phyloP scores from a whole-genome alignment of 2,888 invertebrate genomes.

The Athalia cordata region DNA sequence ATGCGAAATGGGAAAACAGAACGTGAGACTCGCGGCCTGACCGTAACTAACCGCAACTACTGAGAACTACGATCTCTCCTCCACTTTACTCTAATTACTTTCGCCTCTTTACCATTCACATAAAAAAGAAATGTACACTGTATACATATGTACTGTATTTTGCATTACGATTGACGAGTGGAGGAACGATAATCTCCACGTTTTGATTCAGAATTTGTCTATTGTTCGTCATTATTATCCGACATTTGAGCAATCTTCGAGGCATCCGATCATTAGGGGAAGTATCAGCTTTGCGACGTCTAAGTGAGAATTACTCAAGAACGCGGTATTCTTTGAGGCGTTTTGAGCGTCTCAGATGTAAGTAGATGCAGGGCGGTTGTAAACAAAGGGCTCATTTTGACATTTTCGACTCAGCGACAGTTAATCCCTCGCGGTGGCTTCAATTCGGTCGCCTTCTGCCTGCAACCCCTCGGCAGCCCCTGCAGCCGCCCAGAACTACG shows the following conservation, averaged over 20 bases:
- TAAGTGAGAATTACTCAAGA: neutral
- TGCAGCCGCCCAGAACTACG: slow-evolving; percentile 16
- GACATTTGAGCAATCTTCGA: too few species aligned
- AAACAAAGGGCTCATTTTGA: slow-evolving; percentile 21
- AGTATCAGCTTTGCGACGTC: too few species aligned
- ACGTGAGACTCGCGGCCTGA: neutral
- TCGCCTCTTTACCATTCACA: too few species aligned
- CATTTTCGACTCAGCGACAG: slow-evolving; percentile 39
- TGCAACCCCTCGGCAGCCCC: neutral
- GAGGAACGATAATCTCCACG: too few species aligned
- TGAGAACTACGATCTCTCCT: neutral
- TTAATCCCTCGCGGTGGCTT: slow-evolving; percentile 40
- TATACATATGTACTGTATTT: too few species aligned
- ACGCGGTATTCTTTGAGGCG: neutral
- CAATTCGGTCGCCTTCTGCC: slow-evolving; percentile 48
- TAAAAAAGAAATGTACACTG: too few species aligned
- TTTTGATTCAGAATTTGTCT: too few species aligned
- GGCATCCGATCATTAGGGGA: too few species aligned
- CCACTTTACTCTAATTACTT: neutral
- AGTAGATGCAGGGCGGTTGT: slow-evolving; percentile 5
- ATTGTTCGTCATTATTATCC: too few species aligned
- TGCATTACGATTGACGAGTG: too few species aligned
- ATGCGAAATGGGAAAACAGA: neutral
- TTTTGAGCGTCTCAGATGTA: slow-evolving; percentile 7
- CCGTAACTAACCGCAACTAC: slow-evolving; percentile 3